Evolutionary conservation across 2,113 vertebrate species (phyloP).

Genomic region (Aphyosemion australe): DNA sequence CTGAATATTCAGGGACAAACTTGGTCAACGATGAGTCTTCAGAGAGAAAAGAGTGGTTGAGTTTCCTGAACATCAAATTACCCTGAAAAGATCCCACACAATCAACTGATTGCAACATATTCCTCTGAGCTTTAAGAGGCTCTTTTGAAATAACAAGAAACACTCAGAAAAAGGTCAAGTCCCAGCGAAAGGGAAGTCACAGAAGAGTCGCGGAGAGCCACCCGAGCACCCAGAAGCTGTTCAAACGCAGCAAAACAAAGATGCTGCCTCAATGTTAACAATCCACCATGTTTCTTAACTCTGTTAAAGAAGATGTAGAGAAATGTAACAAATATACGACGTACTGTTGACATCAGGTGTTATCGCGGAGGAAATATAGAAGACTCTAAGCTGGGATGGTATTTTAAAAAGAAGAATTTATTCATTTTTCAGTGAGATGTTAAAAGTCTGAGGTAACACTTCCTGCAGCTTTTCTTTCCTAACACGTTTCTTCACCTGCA

Average conservation of each 20-base stretch:
- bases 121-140: constrained; percentile 33
- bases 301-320: not conserved
- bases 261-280: not conserved
- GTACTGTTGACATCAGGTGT: too few species aligned
- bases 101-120: constrained; percentile 60
- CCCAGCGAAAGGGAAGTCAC: constrained; percentile 15
- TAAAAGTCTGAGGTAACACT: not conserved
- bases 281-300: not conserved
- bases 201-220: not conserved
- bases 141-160: constrained; percentile 26
- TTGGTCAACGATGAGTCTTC: not conserved
- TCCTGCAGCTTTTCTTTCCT: constrained; percentile 15
- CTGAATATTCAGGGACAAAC: not conserved
- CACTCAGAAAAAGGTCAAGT: constrained; percentile 48
- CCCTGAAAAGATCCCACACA: constrained; percentile 30
- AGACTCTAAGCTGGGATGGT: not conserved
- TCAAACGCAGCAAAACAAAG: not conserved
- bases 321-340: not conserved
- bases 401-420: not conserved
- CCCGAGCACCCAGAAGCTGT: not conserved
- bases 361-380: not conserved
- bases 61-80: constrained; percentile 24
- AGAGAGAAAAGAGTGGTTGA: constrained; percentile 5
- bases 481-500: constrained; percentile 21
- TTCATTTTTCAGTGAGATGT: not conserved